Percentiles rank a stretch among this genome's conserved stretches.
phyloP scores from a whole-genome alignment of 2,113 vertebrate genomes.

The Protobothrops flavoviridis region DNA sequence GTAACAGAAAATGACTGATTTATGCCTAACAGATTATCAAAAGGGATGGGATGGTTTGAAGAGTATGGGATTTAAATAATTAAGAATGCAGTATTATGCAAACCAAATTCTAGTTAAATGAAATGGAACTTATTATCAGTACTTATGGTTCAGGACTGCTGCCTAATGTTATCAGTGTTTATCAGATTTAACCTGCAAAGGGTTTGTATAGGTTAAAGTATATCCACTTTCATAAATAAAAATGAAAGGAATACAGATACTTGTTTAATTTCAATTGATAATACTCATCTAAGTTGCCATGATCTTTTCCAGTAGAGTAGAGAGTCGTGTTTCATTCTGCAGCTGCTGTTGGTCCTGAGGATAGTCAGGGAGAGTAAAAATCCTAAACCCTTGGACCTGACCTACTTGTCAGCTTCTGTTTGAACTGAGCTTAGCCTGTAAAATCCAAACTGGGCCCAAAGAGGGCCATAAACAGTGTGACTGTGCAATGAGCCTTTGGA shows the following conservation, averaged over 20 bases:
- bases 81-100: neutral
- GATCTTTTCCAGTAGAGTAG: neutral
- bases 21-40: neutral
- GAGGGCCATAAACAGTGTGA: conserved; percentile 86
- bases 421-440: conserved; percentile 77
- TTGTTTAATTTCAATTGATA: neutral
- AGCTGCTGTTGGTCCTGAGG: conserved; percentile 42
- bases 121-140: neutral
- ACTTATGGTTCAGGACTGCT: neutral
- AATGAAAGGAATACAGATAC: neutral
- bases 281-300: neutral
- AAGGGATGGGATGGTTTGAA: neutral
- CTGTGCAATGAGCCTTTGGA: conserved; percentile 79
- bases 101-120: neutral
- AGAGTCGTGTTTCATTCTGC: conserved; percentile 57
- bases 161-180: neutral
- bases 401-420: conserved; percentile 73
- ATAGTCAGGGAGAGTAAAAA: conserved; percentile 50
- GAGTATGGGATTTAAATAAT: neutral
- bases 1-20: neutral
- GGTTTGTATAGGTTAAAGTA: neutral
- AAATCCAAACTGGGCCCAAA: conserved; percentile 88
- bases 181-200: neutral
- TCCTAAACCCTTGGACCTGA: conserved; percentile 42
- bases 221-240: neutral